Evolutionary conservation across 1,140 invertebrate genomes (phyloP).

Genomic region (Heterodera schachtii): DNA sequence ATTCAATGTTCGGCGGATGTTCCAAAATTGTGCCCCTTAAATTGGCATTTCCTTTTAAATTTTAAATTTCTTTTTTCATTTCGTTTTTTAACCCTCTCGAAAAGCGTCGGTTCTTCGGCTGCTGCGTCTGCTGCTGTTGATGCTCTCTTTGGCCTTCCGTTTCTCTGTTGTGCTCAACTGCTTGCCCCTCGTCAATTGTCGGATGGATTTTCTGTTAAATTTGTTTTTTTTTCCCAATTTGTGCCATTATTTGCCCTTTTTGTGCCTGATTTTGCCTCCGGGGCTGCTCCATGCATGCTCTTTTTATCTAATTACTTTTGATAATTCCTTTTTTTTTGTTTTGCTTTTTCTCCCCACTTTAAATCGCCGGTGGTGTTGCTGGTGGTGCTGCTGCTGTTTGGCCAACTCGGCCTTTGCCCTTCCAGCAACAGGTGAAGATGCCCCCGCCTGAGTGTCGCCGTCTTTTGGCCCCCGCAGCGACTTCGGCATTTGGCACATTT

Average conservation of each 20-base stretch:
- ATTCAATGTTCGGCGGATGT: constrained; percentile 64
- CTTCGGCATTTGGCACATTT: constrained; percentile 15
- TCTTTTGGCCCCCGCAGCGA: not conserved
- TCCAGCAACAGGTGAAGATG: not conserved
- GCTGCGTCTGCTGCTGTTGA: not conserved
- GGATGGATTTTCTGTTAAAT: constrained; percentile 13
- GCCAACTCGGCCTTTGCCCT: not conserved
- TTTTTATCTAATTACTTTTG: constrained; percentile 2
- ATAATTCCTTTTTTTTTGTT: constrained; percentile 5
- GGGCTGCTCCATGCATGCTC: constrained; percentile 22
- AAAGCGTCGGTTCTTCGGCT: constrained; percentile 6
- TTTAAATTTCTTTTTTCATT: not conserved
- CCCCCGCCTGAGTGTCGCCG: not conserved
- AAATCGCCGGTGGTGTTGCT: not conserved
- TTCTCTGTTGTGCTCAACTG: constrained; percentile 12
- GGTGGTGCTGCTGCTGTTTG: not conserved
- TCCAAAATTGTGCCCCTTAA: constrained; percentile 59
- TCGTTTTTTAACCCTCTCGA: constrained; percentile 12
- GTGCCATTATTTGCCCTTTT: not conserved
- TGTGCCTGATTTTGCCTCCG: not conserved
- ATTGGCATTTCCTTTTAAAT: not conserved
- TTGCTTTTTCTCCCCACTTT: not conserved
- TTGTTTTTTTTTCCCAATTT: not conserved
- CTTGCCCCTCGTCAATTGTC: constrained; percentile 7
- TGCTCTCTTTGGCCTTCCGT: not conserved